phyloP scores from a whole-genome alignment of 92 coral and sea anemone genomes.

The Heteractis magnifica region DNA sequence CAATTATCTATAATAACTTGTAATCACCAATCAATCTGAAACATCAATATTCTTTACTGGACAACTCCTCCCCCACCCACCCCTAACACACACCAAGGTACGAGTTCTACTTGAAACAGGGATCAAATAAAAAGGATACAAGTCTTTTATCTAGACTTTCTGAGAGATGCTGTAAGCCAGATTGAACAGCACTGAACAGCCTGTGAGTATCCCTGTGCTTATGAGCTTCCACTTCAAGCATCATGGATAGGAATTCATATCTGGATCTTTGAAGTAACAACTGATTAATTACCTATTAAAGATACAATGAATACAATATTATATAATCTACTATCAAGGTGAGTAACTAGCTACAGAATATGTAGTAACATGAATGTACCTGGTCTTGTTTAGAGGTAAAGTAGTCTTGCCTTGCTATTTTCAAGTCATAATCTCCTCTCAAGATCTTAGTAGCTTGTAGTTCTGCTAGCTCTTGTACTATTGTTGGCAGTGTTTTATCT shows the following conservation, averaged over 20 bases:
- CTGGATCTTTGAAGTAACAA: conserved; percentile 89
- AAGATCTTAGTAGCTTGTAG: conserved; percentile 85
- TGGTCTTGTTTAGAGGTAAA: conserved; percentile 96
- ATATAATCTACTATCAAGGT: too few relatives aligned
- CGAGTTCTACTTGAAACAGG: neutral
- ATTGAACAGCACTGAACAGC: conserved; percentile 75
- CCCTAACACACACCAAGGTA: too few relatives aligned
- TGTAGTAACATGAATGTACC: conserved; percentile 35
- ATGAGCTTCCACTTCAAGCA: conserved; percentile 84
- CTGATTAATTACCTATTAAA: conserved; percentile 77
- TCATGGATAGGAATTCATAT: conserved; percentile 83
- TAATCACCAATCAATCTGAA: too few relatives aligned
- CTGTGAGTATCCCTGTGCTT: conserved; percentile 86
- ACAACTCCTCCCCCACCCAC: too few relatives aligned
- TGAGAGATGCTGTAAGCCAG: conserved; percentile 58
- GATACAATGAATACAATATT: too few relatives aligned
- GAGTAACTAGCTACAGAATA: neutral
- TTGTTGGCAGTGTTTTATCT: conserved; percentile 59
- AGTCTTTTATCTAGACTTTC: conserved; percentile 48
- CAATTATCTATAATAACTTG: neutral
- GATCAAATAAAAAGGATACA: conserved; percentile 64
- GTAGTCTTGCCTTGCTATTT: conserved; percentile 97
- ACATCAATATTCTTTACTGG: too few relatives aligned
- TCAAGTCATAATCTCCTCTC: conserved; percentile 86
- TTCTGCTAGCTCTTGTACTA: conserved; percentile 84